Evolutionary conservation across 2,888 invertebrate species (phyloP).

Genomic region (Zaprionus bogoriensis): DNA sequence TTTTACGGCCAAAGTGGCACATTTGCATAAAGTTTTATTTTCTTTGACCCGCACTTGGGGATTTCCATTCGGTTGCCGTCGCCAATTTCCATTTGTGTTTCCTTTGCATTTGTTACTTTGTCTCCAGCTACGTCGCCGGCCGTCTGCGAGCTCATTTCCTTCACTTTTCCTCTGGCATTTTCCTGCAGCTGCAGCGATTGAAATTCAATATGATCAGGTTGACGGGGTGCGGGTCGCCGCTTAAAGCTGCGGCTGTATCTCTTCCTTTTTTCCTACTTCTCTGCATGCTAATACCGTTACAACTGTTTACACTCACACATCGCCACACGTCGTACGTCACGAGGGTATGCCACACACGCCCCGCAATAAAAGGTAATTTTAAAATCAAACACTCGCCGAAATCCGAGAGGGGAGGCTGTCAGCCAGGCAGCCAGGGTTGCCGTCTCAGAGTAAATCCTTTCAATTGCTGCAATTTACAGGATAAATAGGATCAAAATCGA

Average conservation of each 20-base stretch:
- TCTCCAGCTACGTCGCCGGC: constrained; percentile 41
- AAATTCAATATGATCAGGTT: constrained; percentile 65
- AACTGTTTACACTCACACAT: constrained; percentile 44
- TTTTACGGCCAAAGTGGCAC: constrained; percentile 77
- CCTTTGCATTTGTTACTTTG: constrained; percentile 64
- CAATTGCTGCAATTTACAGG: constrained; percentile 81
- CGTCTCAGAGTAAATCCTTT: constrained; percentile 75
- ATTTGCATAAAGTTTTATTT: constrained; percentile 78
- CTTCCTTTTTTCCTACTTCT: constrained; percentile 11
- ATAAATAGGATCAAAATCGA: constrained; percentile 81
- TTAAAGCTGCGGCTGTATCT: constrained; percentile 45
- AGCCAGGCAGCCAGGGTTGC: constrained; percentile 1
- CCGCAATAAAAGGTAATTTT: constrained; percentile 77
- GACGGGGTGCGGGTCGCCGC: constrained; percentile 7
- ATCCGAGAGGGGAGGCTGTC: constrained; percentile 3
- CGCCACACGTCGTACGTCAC: constrained; percentile 27
- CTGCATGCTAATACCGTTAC: constrained; percentile 41
- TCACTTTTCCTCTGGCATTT: constrained; percentile 7
- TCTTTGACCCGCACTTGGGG: constrained; percentile 78
- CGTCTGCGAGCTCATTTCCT: constrained; percentile 55
- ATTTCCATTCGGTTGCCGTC: constrained; percentile 67
- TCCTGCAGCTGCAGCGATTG: constrained; percentile 64
- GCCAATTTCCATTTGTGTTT: constrained; percentile 24
- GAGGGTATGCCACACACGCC: constrained; percentile 2
- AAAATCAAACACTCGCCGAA: constrained; percentile 72